These are phyloP conservation scores for Sebastes oblongus DNA, from an alignment of 2,797 vertebrate species.

Conservation along the genomic window DNA sequence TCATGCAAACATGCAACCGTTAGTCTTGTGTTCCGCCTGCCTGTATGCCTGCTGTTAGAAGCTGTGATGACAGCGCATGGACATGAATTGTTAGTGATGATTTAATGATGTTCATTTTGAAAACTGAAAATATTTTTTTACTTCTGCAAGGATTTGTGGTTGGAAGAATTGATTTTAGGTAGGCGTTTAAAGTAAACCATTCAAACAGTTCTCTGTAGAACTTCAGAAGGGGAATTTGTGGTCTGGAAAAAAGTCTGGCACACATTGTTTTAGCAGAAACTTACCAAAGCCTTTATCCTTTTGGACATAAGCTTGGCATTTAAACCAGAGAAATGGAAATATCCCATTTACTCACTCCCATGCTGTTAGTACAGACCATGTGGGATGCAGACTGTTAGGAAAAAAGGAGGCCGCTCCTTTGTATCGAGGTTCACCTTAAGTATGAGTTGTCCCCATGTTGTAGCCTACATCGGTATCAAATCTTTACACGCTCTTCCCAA, in stretches of 20 bases:
- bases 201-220: not conserved
- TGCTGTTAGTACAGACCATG: not conserved
- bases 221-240: not conserved
- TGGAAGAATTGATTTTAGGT: not conserved
- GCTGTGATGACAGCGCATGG: not conserved
- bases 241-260: not conserved
- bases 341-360: not conserved
- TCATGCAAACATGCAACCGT: not conserved
- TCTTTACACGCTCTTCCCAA: conserved; percentile 1
- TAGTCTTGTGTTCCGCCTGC: not conserved
- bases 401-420: not conserved
- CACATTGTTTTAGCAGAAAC: not conserved
- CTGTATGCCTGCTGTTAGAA: not conserved
- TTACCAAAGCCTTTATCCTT: not conserved
- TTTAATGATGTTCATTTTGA: not conserved
- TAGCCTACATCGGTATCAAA: conserved; percentile 7
- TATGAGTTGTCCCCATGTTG: conserved; percentile 4
- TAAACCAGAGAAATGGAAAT: conserved; percentile 16
- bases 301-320: conserved; percentile 1
- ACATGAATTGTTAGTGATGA: not conserved
- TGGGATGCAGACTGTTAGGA: not conserved
- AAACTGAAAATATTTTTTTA: not conserved
- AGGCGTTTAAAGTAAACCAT: not conserved
- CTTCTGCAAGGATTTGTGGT: not conserved
- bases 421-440: conserved; percentile 2